Conservation (phyloP, 2,888 invertebrate genomes). For the Chymomyza caudatula region DNA sequence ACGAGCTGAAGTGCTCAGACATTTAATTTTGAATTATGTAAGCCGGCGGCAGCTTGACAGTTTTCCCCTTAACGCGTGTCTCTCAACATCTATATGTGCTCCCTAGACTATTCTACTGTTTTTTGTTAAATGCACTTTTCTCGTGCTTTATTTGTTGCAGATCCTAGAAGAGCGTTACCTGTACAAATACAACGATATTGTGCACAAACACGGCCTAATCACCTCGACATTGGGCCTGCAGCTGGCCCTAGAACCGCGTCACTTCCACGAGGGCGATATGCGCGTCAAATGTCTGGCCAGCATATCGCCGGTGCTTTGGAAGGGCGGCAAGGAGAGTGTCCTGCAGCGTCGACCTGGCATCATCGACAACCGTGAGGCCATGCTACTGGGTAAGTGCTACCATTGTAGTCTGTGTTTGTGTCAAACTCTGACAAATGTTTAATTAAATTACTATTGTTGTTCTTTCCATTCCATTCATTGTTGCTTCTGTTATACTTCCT, state of each 20-base stretch:
- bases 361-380: conserved; percentile 82
- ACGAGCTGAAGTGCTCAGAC: conserved; percentile 5
- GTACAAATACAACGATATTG: conserved; percentile 80
- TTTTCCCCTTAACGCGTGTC: background rate
- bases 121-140: conserved; percentile 11
- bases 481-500: background rate
- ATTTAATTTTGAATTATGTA: conserved; percentile 17
- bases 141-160: conserved; percentile 69
- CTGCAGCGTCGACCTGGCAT: conserved; percentile 80
- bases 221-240: conserved; percentile 81
- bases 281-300: conserved; percentile 82
- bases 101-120: background rate
- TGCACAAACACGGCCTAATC: conserved; percentile 81
- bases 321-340: conserved; percentile 81
- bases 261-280: conserved; percentile 82
- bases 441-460: conserved; percentile 19
- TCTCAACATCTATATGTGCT: background rate
- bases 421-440: background rate
- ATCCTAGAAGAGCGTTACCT: conserved; percentile 79
- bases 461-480: background rate
- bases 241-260: conserved; percentile 80
- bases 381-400: conserved; percentile 80
- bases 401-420: background rate
- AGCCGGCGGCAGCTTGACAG: background rate
- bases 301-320: conserved; percentile 81